Base-by-base conservation (phyloP, 2,888 invertebrate genomes). In the Ochropleura leucogaster region DNA sequence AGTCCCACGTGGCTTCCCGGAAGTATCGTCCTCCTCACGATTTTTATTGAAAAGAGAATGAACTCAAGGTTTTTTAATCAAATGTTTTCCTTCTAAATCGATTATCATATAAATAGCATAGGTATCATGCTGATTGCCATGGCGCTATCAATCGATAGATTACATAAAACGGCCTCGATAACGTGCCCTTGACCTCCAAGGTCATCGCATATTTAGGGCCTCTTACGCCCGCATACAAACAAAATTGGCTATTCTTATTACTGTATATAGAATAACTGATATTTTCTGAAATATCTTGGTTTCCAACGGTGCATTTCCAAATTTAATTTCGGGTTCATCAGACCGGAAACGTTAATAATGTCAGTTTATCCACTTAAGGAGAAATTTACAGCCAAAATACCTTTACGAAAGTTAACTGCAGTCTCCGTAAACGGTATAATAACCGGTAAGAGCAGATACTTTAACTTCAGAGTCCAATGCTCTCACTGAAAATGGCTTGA, bases 101-200 rank as follows among this genome's bases (percentile, higher is more conserved):
- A 68, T 82, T 72, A 67, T 63, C 55, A 63, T 55, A 53, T 69
- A 68, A 68, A 69, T 60, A 68, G 47, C 57, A 59, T 55, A 30
- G 30, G 30, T 30, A 40, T 12, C 44, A 47, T 59, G 59, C 57
- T 65, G 55, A 59, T 67, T 72, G 40, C 20, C 49, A 68, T 64
- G 46, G 49, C 47, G 62, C 62, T 78, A 70, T 76, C 73, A 72
- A 82, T 64, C 70, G 30, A 74, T 79, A 72, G 55, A 73, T 77
- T 74, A 75, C 62, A 60, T 74, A 71, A 66, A 57, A 10, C 53
- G 53, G 55, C 64, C 51, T 66, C 74, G 72, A 74, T 74, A 72
- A 9, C 18, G 55, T 47, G 64, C 44, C 86, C 86, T 84, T 86
- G 88, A 86, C 82, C 75, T 79, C 75, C 70, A 79, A 79, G 71